phyloP scores from a whole-genome alignment of 1,140 invertebrate species.

The Bombyx mandarina region DNA sequence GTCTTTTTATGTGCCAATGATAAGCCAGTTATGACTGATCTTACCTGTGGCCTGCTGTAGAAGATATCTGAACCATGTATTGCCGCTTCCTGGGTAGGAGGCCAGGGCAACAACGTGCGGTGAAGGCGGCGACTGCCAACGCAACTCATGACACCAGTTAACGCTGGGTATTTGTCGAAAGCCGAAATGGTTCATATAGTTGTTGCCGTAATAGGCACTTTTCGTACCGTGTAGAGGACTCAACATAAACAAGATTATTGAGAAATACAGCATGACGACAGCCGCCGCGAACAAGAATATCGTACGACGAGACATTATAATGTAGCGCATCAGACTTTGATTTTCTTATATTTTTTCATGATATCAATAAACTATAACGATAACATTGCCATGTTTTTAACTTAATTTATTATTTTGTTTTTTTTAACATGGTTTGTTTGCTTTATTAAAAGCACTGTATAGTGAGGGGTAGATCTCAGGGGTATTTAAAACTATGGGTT shows the following conservation, averaged over 20 bases:
- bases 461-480: too few species aligned
- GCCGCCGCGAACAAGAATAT: slow-evolving; percentile 41
- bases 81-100: slow-evolving; percentile 85
- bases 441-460: too few species aligned
- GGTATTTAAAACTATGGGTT: too few species aligned
- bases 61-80: slow-evolving; percentile 85
- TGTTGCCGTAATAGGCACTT: slow-evolving; percentile 32
- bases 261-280: slow-evolving; percentile 51
- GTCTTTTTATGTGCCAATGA: background rate
- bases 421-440: too few species aligned
- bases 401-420: too few species aligned
- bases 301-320: slow-evolving; percentile 42
- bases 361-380: background rate
- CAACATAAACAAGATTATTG: slow-evolving; percentile 56
- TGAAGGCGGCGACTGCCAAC: slow-evolving; percentile 32
- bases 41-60: slow-evolving; percentile 83
- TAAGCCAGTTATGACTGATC: background rate
- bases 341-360: too few species aligned
- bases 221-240: slow-evolving; percentile 39
- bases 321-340: too few species aligned
- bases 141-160: slow-evolving; percentile 49
- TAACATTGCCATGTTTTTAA: too few species aligned
- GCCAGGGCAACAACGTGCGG: slow-evolving; percentile 73
- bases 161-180: slow-evolving; percentile 34
- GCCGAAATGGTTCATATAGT: slow-evolving; percentile 34